Evolutionary conservation across 2,113 vertebrate species (phyloP).

Genomic region (Equus quagga): DNA sequence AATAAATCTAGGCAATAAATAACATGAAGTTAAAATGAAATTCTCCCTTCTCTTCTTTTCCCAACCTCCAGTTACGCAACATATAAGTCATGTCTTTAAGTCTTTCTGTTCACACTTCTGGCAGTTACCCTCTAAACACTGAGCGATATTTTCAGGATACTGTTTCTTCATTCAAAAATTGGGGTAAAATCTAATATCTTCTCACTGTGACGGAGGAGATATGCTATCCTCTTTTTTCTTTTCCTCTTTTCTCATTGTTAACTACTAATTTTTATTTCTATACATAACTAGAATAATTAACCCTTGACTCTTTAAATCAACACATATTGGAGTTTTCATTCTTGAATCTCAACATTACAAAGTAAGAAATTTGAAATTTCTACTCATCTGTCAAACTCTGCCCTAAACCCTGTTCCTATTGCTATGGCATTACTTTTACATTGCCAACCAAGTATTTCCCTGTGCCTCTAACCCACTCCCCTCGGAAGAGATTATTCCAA

Average conservation of each 20-base stretch:
- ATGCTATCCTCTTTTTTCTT: background rate
- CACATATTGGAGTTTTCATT: background rate
- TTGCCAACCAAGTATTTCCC: background rate
- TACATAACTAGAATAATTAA: background rate
- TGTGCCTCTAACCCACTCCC: background rate
- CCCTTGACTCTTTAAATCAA: background rate
- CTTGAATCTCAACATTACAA: background rate
- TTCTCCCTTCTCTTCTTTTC: background rate
- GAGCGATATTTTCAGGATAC: background rate
- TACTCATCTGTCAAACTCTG: background rate
- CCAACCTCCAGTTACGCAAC: background rate
- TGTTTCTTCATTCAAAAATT: background rate
- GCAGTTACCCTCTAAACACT: background rate
- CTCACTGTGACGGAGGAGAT: background rate
- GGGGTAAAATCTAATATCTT: background rate
- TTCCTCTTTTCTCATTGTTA: background rate
- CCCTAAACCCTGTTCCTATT: background rate
- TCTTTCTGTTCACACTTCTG: background rate
- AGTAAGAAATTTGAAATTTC: background rate
- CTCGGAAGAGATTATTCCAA: background rate
- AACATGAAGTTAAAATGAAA: background rate
- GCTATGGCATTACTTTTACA: background rate
- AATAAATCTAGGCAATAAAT: constrained; percentile 34
- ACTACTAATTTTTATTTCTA: background rate
- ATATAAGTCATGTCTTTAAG: background rate